A percentile compares a stretch with the other conserved stretches of the same genome.
These are phyloP conservation scores for Dusona sp. DNA, from an alignment of 2,888 invertebrate species.

Conservation along the genomic window DNA sequence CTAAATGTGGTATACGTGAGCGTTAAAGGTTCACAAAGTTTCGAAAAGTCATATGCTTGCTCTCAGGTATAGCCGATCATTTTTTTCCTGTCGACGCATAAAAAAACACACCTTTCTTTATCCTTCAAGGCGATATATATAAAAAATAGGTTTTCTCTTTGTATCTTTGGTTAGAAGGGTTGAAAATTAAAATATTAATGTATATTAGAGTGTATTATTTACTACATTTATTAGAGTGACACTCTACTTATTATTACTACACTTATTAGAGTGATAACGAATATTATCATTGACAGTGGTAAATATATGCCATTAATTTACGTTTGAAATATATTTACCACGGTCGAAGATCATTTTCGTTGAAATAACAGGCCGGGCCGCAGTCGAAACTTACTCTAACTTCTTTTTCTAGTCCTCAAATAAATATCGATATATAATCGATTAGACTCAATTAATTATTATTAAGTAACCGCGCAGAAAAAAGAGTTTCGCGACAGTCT, in stretches of 20 bases:
- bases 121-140: neutral
- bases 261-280: too few relatives aligned
- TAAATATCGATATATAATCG: neutral
- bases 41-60: conserved; percentile 43
- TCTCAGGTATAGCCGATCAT: conserved; percentile 14
- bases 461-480: too few relatives aligned
- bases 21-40: conserved; percentile 57
- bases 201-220: too few relatives aligned
- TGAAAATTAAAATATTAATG: too few relatives aligned
- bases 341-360: neutral
- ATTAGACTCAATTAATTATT: neutral
- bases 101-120: neutral
- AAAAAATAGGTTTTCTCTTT: neutral
- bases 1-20: conserved; percentile 66
- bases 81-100: conserved; percentile 12
- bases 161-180: too few relatives aligned
- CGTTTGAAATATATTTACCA: neutral
- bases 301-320: neutral
- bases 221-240: too few relatives aligned
- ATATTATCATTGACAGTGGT: neutral
- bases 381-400: neutral
- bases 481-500: too few relatives aligned
- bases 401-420: neutral
- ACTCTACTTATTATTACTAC: too few relatives aligned
- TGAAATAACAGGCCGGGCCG: neutral